phyloP scores from a whole-genome alignment of 2,797 vertebrate species.

The Chiroxiphia lanceolata region DNA sequence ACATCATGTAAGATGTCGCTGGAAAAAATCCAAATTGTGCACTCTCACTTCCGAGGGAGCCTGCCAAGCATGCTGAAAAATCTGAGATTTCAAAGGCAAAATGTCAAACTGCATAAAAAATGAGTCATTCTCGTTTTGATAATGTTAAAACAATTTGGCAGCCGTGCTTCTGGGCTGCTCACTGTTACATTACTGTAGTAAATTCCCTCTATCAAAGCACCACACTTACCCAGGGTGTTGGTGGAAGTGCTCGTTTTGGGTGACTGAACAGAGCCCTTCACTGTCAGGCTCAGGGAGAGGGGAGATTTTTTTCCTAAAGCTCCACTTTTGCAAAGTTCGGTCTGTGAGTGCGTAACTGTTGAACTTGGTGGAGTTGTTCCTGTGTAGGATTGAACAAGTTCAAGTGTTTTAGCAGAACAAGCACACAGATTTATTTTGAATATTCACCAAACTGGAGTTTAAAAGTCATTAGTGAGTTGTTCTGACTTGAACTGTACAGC shows the following conservation, averaged over 20 bases:
- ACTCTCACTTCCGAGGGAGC: neutral
- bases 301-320: neutral
- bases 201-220: neutral
- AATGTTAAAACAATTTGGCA: neutral
- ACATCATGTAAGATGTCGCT: neutral
- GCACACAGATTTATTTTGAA: neutral
- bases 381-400: neutral
- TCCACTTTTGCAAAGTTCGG: neutral
- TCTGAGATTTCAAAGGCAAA: neutral
- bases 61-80: neutral
- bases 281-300: neutral
- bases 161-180: neutral
- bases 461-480: neutral
- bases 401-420: neutral
- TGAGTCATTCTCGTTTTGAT: neutral
- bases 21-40: neutral
- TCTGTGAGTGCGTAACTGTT: neutral
- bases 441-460: neutral
- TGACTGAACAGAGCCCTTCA: neutral
- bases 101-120: neutral
- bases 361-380: neutral
- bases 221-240: fast-evolving
- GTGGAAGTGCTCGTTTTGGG: fast-evolving
- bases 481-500: neutral
- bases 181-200: neutral